These are phyloP conservation scores for Sitta carolinensis DNA, from an alignment of 2,797 vertebrate genomes.

Conservation along the genomic window DNA sequence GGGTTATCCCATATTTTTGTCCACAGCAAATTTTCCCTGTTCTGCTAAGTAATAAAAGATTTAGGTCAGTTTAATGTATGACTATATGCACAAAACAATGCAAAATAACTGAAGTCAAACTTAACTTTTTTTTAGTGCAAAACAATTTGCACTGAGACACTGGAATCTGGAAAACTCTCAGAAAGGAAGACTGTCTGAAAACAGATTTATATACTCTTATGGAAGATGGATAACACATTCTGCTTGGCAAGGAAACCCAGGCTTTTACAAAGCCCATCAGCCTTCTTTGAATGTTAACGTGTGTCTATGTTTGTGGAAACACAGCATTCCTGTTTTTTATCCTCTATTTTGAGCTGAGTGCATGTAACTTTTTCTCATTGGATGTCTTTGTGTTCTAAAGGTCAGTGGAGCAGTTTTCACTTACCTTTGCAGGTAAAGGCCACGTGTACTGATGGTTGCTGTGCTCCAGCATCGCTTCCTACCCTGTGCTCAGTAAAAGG, in stretches of 20 bases:
- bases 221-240: background rate
- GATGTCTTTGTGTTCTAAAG: background rate
- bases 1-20: background rate
- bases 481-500: background rate
- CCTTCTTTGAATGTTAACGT: conserved; percentile 4
- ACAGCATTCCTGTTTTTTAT: background rate
- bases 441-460: background rate
- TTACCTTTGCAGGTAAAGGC: background rate
- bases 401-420: background rate
- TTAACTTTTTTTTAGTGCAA: background rate
- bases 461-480: background rate
- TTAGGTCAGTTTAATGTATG: background rate
- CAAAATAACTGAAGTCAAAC: background rate
- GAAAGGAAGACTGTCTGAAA: background rate
- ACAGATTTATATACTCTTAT: background rate
- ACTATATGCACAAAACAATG: background rate
- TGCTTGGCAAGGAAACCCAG: background rate
- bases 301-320: conserved; percentile 24
- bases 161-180: background rate
- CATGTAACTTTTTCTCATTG: background rate
- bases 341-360: background rate
- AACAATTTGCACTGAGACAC: background rate
- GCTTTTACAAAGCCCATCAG: conserved; percentile 26
- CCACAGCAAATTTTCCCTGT: background rate
- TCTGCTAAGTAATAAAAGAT: background rate